Evolutionary conservation across 2,113 vertebrate genomes (phyloP), one percentile per base, ranked within the genome.

Genomic region (Desmodus rotundus): DNA sequence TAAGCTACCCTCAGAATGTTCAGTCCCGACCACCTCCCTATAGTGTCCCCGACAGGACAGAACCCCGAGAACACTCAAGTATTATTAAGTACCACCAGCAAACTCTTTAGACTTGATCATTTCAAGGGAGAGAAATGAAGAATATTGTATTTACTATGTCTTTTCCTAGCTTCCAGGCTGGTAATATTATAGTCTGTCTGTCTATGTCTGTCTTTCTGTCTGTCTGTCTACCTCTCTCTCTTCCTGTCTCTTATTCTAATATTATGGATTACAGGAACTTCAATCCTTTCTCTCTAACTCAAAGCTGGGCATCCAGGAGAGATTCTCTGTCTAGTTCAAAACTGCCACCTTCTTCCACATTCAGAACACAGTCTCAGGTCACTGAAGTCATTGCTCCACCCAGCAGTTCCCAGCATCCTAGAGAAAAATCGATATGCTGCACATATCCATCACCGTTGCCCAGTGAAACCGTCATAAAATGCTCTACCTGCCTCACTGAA

Each of bases 401-500:
- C 33, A 89, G 58, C 3, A 63, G 61, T 19, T 54, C n/a, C 41
- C 43, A 41, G 70, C 26, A 65, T 38, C 50, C 43, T 47, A 14
- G 10, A 65, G 43, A 91, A 90, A 90, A 81, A 88, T 87, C 67
- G n/a, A 16, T 38, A 45, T 10, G 8, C 67, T 74, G 33, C 9
- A n/a, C 22, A 38, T 45, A 74, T 74, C n/a, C 54, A 78, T 80
- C n/a, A 5, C 5, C 9, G 28, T 24, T 38, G 72, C 36, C 38
- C 38, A 84, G 24, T 26, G 83, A 97, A 78, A 50, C 36, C 41
- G 7, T 14, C 72, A 12, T 61, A 47, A 89, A 82, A 61, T 74
- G 22, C 19, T 88, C 68, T 84, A 45, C 65, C 87, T 93, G 38
- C 43, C 45, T 94, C 87, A 78, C 56, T 84, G 87, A 94, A 67